A percentile compares a stretch with the other conserved stretches of the same genome.
These are phyloP conservation scores for Henricia sp. DNA, from an alignment of 53 echinoderm and acorn worm species.

Conservation along the genomic window DNA sequence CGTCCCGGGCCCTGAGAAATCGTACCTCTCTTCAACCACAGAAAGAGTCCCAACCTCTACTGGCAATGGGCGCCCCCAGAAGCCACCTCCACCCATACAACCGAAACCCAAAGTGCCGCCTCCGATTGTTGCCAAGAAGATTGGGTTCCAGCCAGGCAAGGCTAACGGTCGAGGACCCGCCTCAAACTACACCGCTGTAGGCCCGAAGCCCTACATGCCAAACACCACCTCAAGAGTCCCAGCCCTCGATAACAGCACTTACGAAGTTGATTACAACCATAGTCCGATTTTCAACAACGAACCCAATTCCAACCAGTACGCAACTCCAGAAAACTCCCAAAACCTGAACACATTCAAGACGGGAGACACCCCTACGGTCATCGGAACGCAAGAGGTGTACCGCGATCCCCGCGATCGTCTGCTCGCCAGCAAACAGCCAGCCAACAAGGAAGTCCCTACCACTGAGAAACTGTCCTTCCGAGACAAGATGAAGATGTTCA, in stretches of 20 bases:
- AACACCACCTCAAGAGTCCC: slow-evolving; percentile 30
- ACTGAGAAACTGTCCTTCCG: slow-evolving; percentile 80
- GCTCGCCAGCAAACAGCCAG: slow-evolving; percentile 65
- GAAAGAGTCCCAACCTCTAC: slow-evolving; percentile 5
- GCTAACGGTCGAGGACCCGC: slow-evolving; percentile 39
- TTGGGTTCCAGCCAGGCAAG: slow-evolving; percentile 48
- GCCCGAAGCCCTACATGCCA: slow-evolving; percentile 22
- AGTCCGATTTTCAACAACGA: slow-evolving; percentile 13
- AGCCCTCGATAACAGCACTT: slow-evolving; percentile 28
- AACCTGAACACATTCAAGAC: slow-evolving; percentile 76
- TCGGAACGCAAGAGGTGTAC: slow-evolving; percentile 96
- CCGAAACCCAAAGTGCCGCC: slow-evolving; percentile 67
- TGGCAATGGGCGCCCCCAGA: not conserved
- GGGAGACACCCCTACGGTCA: slow-evolving; percentile 87
- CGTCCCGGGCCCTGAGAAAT: slow-evolving; percentile 74
- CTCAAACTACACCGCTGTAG: slow-evolving; percentile 31
- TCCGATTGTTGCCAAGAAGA: slow-evolving; percentile 78
- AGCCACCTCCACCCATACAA: slow-evolving; percentile 39
- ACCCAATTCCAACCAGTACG: slow-evolving; percentile 19
- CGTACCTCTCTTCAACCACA: slow-evolving; percentile 39
- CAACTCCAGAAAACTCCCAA: slow-evolving; percentile 71
- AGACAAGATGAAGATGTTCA: slow-evolving; percentile 96
- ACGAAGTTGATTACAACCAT: slow-evolving; percentile 57
- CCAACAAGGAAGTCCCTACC: slow-evolving; percentile 50
- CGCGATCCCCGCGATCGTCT: slow-evolving; percentile 85